Evolutionary conservation across 2,113 vertebrate genomes (phyloP).

Genomic region (Aplodontia rufa): DNA sequence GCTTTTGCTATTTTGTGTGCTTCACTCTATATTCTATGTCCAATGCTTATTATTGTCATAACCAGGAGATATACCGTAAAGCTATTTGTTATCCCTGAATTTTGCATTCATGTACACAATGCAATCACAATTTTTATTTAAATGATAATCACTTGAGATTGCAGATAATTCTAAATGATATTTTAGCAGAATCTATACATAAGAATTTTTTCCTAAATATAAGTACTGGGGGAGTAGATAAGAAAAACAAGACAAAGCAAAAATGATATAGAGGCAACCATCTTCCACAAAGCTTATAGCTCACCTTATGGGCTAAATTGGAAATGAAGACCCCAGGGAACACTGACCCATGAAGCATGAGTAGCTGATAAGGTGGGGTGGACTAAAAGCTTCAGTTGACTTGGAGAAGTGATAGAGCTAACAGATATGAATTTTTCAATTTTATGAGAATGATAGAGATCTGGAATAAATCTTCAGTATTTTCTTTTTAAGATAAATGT

Average conservation of each 20-base stretch:
- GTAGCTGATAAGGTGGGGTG: conserved; percentile 21
- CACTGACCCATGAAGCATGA: neutral
- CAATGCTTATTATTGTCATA: neutral
- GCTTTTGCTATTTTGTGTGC: neutral
- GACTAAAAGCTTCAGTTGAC: conserved; percentile 46
- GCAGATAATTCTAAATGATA: neutral
- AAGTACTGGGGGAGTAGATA: neutral
- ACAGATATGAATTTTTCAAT: conserved; percentile 78
- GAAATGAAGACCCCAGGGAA: conserved; percentile 27
- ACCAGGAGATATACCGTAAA: neutral
- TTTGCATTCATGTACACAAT: neutral
- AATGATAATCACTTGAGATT: neutral
- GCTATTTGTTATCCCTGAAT: neutral
- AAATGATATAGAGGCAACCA: neutral
- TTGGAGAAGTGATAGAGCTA: conserved; percentile 55
- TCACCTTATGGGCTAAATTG: neutral
- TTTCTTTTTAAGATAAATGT: conserved; percentile 81
- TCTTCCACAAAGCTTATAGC: neutral
- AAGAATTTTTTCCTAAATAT: neutral
- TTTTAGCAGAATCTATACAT: neutral
- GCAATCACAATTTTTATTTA: neutral
- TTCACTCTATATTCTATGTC: neutral
- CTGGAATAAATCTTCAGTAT: conserved; percentile 78
- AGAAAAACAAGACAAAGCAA: neutral
- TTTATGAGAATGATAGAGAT: conserved; percentile 77